phyloP scores from a whole-genome alignment of 2,113 vertebrate species.

The Paramormyrops kingsleyae region DNA sequence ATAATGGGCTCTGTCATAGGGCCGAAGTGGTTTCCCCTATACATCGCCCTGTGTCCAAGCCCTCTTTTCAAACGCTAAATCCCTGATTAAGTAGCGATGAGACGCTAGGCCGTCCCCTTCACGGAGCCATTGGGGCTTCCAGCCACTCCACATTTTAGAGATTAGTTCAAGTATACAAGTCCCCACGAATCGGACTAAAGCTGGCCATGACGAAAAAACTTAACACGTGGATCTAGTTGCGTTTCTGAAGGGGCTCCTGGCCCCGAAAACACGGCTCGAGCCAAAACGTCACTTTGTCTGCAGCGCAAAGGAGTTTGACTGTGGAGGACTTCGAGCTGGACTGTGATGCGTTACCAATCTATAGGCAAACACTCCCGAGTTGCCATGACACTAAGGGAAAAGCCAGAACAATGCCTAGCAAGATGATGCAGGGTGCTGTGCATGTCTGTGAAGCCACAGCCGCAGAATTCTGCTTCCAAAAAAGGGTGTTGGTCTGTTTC shows the following conservation, averaged over 20 bases:
- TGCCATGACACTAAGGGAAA: neutral
- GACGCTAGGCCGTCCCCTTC: neutral
- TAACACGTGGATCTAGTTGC: neutral
- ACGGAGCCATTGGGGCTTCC: neutral
- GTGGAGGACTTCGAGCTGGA: neutral
- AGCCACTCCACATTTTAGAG: neutral
- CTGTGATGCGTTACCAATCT: neutral
- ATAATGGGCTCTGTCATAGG: neutral
- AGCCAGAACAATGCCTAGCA: neutral
- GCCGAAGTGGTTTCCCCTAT: neutral
- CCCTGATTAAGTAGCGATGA: neutral
- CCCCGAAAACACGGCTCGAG: neutral
- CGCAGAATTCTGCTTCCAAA: too few species aligned
- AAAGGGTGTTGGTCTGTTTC: neutral
- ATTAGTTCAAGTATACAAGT: neutral
- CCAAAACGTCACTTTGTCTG: neutral
- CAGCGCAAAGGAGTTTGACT: neutral
- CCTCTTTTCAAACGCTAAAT: neutral
- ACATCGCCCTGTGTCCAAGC: neutral
- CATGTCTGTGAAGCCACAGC: neutral
- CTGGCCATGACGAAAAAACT: neutral
- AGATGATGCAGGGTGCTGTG: neutral
- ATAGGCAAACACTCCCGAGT: neutral
- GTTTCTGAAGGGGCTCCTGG: neutral
- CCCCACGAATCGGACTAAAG: neutral